A percentile compares a stretch with the other conserved stretches of the same genome.
phyloP scores from a whole-genome alignment of 2,113 vertebrate genomes.

The Bostrychus sinensis region DNA sequence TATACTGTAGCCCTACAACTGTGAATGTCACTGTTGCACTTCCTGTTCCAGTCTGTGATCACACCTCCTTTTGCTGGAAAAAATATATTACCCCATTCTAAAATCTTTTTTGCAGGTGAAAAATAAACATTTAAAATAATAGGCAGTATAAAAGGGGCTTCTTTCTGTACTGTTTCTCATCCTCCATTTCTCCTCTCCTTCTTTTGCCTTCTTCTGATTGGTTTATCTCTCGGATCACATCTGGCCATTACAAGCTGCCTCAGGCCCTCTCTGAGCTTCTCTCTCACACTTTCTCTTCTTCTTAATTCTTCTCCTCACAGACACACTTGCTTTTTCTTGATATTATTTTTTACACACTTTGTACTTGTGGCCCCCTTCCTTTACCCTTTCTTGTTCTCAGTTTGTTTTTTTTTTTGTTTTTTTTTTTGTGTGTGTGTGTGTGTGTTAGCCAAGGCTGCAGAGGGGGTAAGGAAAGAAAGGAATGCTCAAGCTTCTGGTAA shows the following conservation, averaged over 20 bases:
- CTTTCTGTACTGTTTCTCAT: conserved; percentile 43
- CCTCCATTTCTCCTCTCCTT: conserved; percentile 39
- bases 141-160: conserved; percentile 8
- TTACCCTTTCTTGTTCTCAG: conserved; percentile 19
- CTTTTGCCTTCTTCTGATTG: conserved; percentile 44
- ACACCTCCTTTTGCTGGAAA: background rate
- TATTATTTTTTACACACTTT: conserved; percentile 55
- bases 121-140: conserved; percentile 6
- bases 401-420: too few relatives aligned
- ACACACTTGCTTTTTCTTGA: conserved; percentile 38
- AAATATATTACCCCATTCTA: background rate
- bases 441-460: conserved; percentile 33
- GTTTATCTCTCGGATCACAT: conserved; percentile 78
- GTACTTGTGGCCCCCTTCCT: conserved; percentile 24
- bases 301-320: conserved; percentile 38
- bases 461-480: conserved; percentile 29
- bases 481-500: conserved; percentile 48
- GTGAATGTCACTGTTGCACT: background rate
- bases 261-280: conserved; percentile 71
- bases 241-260: conserved; percentile 78
- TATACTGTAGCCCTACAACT: background rate
- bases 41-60: background rate
- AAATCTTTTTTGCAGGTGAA: conserved; percentile 2
- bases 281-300: conserved; percentile 46
- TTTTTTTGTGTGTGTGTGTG: too few relatives aligned